Conservation (phyloP, 2,113 vertebrate species). For the Numenius arquata region DNA sequence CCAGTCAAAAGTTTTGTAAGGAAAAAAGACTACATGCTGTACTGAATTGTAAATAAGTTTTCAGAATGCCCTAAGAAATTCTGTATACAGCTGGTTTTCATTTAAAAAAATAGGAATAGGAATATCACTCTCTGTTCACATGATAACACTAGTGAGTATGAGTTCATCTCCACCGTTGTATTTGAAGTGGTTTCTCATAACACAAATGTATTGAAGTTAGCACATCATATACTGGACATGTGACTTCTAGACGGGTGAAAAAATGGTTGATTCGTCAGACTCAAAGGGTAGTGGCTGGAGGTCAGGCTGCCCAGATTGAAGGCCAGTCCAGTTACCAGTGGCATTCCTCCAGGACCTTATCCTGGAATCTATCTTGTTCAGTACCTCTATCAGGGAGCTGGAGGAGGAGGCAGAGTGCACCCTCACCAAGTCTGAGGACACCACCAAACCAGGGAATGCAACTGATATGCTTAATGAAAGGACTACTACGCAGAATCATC, state of each 20-base stretch:
- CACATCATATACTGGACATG: neutral
- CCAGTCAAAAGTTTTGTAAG: neutral
- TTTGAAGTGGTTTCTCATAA: neutral
- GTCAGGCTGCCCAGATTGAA: neutral
- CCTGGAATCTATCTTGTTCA: neutral
- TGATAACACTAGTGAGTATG: neutral
- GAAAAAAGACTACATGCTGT: neutral
- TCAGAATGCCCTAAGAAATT: neutral
- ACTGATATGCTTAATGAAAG: neutral
- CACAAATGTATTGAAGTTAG: neutral
- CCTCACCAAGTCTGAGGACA: neutral
- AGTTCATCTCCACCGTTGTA: neutral
- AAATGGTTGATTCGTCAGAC: neutral
- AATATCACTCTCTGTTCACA: neutral
- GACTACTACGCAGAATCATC: neutral
- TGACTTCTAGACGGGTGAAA: neutral
- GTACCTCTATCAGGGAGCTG: neutral
- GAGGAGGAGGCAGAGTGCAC: neutral
- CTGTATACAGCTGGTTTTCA: neutral
- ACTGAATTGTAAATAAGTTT: neutral
- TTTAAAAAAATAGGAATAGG: neutral
- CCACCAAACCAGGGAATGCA: neutral
- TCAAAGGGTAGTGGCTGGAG: neutral
- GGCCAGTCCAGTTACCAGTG: neutral
- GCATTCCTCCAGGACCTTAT: neutral